phyloP scores from a whole-genome alignment of 2,113 vertebrate genomes.

The Bungarus multicinctus region DNA sequence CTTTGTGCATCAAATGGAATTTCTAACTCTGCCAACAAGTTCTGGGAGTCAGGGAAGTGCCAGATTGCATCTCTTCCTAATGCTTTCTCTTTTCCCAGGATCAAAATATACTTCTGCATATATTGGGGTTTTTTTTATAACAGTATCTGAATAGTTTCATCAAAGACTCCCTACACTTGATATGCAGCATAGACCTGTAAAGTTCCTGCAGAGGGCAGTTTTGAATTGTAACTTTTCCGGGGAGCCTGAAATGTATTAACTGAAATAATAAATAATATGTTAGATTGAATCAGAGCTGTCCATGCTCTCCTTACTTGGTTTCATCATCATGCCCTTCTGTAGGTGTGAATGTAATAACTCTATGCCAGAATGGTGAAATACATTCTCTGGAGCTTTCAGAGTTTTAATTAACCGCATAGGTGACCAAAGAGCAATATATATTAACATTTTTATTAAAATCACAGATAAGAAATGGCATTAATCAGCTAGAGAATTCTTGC shows the following conservation, averaged over 20 bases:
- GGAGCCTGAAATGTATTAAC: background rate
- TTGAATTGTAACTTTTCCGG: background rate
- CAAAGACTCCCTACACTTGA: background rate
- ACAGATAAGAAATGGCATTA: conserved; percentile 56
- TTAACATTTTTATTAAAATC: conserved; percentile 70
- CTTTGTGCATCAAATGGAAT: background rate
- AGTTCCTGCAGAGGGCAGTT: background rate
- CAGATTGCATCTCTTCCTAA: background rate
- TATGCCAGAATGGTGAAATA: conserved; percentile 36
- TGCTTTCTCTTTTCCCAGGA: background rate
- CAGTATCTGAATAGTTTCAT: background rate
- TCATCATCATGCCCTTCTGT: background rate
- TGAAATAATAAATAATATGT: background rate
- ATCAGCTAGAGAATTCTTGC: conserved; percentile 66
- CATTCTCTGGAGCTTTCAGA: conserved; percentile 48
- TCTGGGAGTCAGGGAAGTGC: background rate
- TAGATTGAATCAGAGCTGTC: background rate
- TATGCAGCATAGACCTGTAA: background rate
- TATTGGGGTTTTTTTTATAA: background rate
- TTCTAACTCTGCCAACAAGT: background rate
- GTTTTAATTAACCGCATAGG: conserved; percentile 67
- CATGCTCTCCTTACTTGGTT: background rate
- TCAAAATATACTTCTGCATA: background rate
- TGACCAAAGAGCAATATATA: conserved; percentile 56
- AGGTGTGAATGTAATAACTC: conserved; percentile 34